Evolutionary conservation across 2,113 vertebrate genomes (phyloP).

Genomic region (Aramus guarauna): DNA sequence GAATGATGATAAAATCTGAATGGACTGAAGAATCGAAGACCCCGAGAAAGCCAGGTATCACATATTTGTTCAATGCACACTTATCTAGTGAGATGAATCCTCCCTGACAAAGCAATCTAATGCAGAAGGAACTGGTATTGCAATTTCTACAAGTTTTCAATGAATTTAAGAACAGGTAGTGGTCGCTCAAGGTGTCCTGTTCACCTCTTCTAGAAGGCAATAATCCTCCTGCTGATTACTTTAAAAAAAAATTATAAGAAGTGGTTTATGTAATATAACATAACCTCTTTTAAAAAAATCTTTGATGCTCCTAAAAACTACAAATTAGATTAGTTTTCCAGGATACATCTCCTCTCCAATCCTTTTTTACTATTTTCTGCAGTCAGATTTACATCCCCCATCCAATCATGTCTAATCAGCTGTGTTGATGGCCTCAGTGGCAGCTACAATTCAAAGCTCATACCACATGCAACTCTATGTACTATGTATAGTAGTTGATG

Average conservation of each 20-base stretch:
- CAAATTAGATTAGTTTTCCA: not conserved
- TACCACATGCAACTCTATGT: not conserved
- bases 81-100: not conserved
- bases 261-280: not conserved
- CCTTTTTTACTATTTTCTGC: not conserved
- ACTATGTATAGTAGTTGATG: not conserved
- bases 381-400: not conserved
- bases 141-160: not conserved
- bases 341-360: not conserved
- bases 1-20: not conserved
- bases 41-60: not conserved
- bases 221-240: not conserved
- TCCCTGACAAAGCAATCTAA: not conserved
- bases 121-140: not conserved
- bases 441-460: not conserved
- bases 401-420: not conserved
- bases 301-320: not conserved
- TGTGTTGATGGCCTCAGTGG: not conserved
- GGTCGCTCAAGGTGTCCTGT: not conserved
- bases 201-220: not conserved
- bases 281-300: not conserved
- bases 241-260: not conserved
- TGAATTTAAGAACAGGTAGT: not conserved
- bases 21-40: not conserved
- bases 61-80: not conserved